phyloP scores from a whole-genome alignment of 1,140 invertebrate genomes.

The fruit fly (Drosophila melanogaster) region Release_6_plus_ISO1_MT NC_004354.4:10293501-10294000 shows the following conservation, averaged over 20 bases:
- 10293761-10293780: conserved; percentile 5
- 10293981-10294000: conserved; percentile 25
- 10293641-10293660: background rate
- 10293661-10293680: too few relatives aligned
- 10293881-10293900: conserved; percentile 49
- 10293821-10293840: background rate
- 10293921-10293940: conserved; percentile 40
- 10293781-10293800: conserved; percentile 4
- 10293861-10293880: background rate
- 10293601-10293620: background rate
- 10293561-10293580: background rate
- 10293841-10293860: conserved; percentile 1
- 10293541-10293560: too few relatives aligned
- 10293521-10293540: background rate
- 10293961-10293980: conserved; percentile 14
- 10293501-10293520: background rate
- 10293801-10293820: conserved; percentile 17
- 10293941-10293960: conserved; percentile 26
- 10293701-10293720: too few relatives aligned
- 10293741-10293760: background rate
- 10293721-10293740: too few relatives aligned
- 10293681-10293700: too few relatives aligned
- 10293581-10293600: background rate
- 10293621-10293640: background rate
- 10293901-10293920: conserved; percentile 49